Percentiles rank a stretch among this genome's conserved stretches.
These are phyloP conservation scores for Polypterus bichir DNA, from an alignment of 2,113 vertebrate genomes.

Conservation along the genomic window DNA sequence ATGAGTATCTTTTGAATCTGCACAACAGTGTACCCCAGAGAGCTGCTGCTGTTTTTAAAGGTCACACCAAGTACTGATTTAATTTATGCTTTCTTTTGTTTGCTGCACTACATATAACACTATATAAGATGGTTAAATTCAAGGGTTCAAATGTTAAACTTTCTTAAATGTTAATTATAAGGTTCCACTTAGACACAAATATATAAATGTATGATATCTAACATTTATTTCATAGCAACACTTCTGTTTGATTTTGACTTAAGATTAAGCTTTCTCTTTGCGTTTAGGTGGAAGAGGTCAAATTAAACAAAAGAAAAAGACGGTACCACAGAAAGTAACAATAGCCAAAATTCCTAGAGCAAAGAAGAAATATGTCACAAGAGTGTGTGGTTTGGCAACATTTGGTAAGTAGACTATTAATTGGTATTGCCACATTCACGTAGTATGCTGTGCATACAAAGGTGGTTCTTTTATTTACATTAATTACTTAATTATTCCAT, in stretches of 20 bases:
- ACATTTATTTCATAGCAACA: not conserved
- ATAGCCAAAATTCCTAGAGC: slow-evolving; percentile 98
- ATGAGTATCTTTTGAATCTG: too few species aligned
- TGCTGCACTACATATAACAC: too few species aligned
- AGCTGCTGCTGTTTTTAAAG: too few species aligned
- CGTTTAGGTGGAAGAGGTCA: slow-evolving; percentile 82
- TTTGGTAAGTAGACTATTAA: slow-evolving; percentile 64
- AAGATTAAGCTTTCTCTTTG: slow-evolving; percentile 15
- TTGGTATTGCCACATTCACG: too few species aligned
- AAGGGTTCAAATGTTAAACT: not conserved
- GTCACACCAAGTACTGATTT: too few species aligned
- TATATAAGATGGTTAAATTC: not conserved
- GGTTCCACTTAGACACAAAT: not conserved
- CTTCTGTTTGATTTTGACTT: not conserved
- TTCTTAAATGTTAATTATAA: slow-evolving; percentile 19
- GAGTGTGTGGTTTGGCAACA: slow-evolving; percentile 87
- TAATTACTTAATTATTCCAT: too few species aligned
- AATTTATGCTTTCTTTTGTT: too few species aligned
- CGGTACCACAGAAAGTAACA: slow-evolving; percentile 86
- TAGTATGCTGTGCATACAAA: too few species aligned
- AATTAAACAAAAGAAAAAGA: slow-evolving; percentile 99
- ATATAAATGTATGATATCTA: not conserved
- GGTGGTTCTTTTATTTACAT: too few species aligned
- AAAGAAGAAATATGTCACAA: slow-evolving; percentile 96
- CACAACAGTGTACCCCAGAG: too few species aligned